Base-by-base conservation (phyloP, 2,888 invertebrate genomes). In the Sarcophaga subvicina region DNA sequence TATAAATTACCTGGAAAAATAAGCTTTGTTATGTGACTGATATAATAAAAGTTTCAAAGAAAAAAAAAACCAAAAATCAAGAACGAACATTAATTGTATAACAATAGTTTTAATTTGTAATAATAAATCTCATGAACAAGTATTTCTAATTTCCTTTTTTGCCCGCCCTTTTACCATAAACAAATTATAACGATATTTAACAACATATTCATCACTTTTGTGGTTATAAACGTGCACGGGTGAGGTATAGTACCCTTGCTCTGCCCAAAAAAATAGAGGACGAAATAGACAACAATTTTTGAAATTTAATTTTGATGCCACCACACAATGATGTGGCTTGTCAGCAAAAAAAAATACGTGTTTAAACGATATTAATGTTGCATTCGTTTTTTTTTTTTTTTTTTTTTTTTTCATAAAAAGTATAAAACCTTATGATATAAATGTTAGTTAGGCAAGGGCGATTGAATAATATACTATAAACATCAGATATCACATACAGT, bases 201-300 rank as follows among this genome's bases (percentile, higher is more conserved):
- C 17, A 17, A 54, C 54, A 14, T 17, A 14, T 54, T 54, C 17
- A 54, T 54, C 17, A 37, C 37, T 54, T 54, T 17, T 54, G 14
- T 54, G 54, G 0, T 17, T 54, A 54, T 54, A 54, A 54, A 14
- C 54, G 54, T 54, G 17, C 14, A 14, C 10, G 37, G 37, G 10
- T 37, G 37, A 2, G 10, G 37, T 37, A 10, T 0, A 4, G 49
- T 14, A 49, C 49, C 17, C 14, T 17, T 37, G 37, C 17, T 54
- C 54, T 54, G 12, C 54, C 54, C 54, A 37, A 37, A 37, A 37
- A 37, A 37, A 37, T 37, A 14, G 54, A 5, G 17, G 54, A 12
- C 2, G 14, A 69, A 69, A 14, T 69, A 69, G 47, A 22, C 69
- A 69, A 69, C 69, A 25, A 49, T 69, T 69, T 69, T 47, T 69